Conservation (phyloP, 2,888 invertebrate species). For the Anarsia innoxiella region DNA sequence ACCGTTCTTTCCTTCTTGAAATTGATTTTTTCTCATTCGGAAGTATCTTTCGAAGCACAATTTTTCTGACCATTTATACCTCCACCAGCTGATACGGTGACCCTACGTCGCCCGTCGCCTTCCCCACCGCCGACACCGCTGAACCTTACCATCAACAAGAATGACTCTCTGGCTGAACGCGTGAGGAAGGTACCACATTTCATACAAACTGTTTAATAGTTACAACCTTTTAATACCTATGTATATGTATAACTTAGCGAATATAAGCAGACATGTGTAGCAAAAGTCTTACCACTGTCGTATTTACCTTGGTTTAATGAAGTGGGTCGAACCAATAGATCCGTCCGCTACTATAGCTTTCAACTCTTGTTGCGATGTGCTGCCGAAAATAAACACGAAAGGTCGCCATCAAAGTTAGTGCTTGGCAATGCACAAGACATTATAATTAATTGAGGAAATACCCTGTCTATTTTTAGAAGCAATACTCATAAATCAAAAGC, state of each 20-base stretch:
- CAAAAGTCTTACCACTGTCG: no score
- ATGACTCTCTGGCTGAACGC: conserved; percentile 80
- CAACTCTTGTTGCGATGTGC: conserved; percentile 37
- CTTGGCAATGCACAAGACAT: conserved; percentile 47
- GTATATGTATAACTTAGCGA: no score
- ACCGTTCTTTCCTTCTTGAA: no score
- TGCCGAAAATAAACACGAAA: conserved; percentile 62
- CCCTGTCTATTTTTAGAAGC: conserved; percentile 25
- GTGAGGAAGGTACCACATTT: conserved; percentile 78
- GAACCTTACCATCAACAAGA: conserved; percentile 77
- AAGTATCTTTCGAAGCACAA: no score
- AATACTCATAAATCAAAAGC: conserved; percentile 2
- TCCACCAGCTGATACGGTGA: conserved; percentile 59
- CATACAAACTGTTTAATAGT: neutral
- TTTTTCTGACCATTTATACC: no score
- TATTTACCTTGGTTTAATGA: conserved; percentile 19
- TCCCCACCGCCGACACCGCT: conserved; percentile 69
- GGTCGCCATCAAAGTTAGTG: conserved; percentile 53
- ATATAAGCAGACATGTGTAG: no score
- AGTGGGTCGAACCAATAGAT: conserved; percentile 52
- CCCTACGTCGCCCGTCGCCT: conserved; percentile 68
- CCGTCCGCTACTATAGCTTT: conserved; percentile 39
- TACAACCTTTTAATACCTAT: conserved; percentile 21
- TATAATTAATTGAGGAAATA: conserved; percentile 61
- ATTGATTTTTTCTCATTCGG: no score